These are phyloP conservation scores for Zosterops lateralis DNA, from an alignment of 2,113 vertebrate genomes.

Conservation along the genomic window DNA sequence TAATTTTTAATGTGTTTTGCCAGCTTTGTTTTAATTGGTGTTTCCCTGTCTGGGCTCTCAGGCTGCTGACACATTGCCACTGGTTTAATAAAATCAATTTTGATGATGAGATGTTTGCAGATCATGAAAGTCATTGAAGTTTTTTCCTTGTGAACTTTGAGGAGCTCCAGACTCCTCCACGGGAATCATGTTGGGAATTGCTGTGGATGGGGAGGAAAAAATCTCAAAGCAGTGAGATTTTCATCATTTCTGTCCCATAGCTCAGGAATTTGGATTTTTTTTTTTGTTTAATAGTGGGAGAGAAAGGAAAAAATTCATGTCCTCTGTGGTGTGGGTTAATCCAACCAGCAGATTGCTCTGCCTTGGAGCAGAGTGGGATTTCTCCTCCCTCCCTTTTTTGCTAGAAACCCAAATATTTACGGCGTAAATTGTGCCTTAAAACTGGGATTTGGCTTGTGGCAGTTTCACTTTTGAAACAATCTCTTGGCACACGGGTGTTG, in stretches of 20 bases:
- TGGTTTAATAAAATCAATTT: background rate
- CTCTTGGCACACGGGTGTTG: background rate
- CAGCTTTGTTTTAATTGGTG: background rate
- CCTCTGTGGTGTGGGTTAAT: background rate
- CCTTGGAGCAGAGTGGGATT: background rate
- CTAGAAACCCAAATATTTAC: slow-evolving; percentile 8
- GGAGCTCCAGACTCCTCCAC: fast-evolving
- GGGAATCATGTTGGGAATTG: background rate
- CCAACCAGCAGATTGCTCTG: background rate
- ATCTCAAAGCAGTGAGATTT: background rate
- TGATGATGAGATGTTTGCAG: background rate
- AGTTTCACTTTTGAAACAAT: background rate
- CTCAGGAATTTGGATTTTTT: background rate
- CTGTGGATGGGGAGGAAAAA: background rate
- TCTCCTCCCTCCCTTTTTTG: background rate
- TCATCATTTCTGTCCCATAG: fast-evolving
- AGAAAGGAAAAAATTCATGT: background rate
- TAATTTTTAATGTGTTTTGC: background rate
- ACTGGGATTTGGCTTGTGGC: background rate
- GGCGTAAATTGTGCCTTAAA: background rate
- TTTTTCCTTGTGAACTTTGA: background rate
- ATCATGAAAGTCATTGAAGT: background rate
- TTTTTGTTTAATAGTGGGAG: background rate
- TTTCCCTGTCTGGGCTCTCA: background rate
- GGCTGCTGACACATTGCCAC: background rate